A percentile compares a stretch with the other conserved stretches of the same genome.
Evolutionary conservation across 2,888 invertebrate species (phyloP).

Genomic region (Cephus pygmeus): DNA sequence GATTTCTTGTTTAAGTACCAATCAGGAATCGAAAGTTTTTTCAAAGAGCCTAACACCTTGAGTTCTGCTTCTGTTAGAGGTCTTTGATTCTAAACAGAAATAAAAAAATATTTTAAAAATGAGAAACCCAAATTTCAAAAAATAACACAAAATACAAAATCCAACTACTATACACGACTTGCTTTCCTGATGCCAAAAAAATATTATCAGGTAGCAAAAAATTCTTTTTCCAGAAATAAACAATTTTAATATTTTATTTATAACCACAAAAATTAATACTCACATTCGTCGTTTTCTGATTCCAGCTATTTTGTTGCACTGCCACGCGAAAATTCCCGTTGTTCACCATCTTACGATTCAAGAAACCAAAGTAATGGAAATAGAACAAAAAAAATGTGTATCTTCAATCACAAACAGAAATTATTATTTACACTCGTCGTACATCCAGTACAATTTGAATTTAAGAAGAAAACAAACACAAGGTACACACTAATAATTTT

Average conservation of each 20-base stretch:
- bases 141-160: not conserved
- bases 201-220: not conserved
- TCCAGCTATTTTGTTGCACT: not conserved
- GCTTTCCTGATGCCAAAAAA: not conserved
- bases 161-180: not conserved
- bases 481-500: not conserved
- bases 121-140: too few species aligned
- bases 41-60: constrained; percentile 39
- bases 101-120: not conserved
- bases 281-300: not conserved
- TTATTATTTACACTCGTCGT: not conserved
- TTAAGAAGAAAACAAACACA: not conserved
- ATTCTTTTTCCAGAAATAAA: not conserved
- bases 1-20: constrained; percentile 48
- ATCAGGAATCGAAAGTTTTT: constrained; percentile 45
- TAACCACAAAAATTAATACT: not conserved
- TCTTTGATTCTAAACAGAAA: constrained; percentile 16
- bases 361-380: not conserved
- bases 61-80: constrained; percentile 45
- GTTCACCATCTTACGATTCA: not conserved
- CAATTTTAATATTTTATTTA: not conserved
- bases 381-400: not conserved
- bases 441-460: not conserved
- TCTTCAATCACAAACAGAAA: not conserved
- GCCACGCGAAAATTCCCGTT: not conserved